phyloP scores from a whole-genome alignment of 2,888 invertebrate species.

The Cabera pusaria region DNA sequence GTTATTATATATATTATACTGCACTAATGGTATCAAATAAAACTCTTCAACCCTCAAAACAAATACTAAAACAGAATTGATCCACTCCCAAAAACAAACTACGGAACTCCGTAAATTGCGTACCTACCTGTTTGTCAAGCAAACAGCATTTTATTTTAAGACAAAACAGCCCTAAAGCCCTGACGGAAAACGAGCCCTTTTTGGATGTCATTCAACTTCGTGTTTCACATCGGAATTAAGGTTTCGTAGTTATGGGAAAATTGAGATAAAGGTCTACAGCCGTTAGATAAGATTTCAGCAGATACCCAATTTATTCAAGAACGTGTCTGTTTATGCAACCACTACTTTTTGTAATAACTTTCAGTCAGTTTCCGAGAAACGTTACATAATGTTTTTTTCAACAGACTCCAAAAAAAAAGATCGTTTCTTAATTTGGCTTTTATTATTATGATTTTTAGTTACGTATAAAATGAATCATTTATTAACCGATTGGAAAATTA shows the following conservation, averaged over 20 bases:
- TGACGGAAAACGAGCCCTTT: constrained; percentile 25
- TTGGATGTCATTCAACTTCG: constrained; percentile 32
- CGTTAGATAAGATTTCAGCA: constrained; percentile 31
- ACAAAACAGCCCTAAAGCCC: constrained; percentile 31
- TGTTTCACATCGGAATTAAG: constrained; percentile 40
- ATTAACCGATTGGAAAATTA: too few species aligned
- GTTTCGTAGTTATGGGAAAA: constrained; percentile 21
- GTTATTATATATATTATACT: too few species aligned
- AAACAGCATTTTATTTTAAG: constrained; percentile 20
- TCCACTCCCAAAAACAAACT: constrained; percentile 7
- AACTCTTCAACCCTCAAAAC: constrained; percentile 10
- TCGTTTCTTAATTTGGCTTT: too few species aligned
- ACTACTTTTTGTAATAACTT: constrained; percentile 26
- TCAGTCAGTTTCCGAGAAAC: too few species aligned
- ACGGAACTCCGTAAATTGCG: constrained; percentile 11
- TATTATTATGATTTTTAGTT: too few species aligned
- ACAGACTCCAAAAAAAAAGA: too few species aligned
- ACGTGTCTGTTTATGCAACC: constrained; percentile 30
- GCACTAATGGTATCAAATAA: too few species aligned
- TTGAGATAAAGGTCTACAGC: constrained; percentile 20
- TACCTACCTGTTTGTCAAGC: constrained; percentile 25
- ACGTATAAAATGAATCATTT: too few species aligned
- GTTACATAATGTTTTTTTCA: too few species aligned
- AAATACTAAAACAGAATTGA: constrained; percentile 11
- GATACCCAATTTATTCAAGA: constrained; percentile 38